Evolutionary conservation across 2,888 invertebrate species (phyloP).

Genomic region (Galerucella nymphaeae): DNA sequence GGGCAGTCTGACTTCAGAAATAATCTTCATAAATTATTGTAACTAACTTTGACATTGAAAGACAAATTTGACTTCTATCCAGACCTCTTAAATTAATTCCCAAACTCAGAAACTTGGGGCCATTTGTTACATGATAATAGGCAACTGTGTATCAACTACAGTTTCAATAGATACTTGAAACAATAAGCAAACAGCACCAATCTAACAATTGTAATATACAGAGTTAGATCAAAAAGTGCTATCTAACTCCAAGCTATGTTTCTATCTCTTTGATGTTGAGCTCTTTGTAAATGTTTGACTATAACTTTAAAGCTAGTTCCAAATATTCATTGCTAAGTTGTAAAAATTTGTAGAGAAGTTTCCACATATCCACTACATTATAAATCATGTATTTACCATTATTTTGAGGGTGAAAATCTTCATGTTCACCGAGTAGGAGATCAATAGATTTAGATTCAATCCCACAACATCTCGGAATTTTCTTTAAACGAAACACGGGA

Average conservation of each 20-base stretch:
- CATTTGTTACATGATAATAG: background rate
- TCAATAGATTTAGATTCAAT: background rate
- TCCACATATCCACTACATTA: background rate
- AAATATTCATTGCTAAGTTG: too few relatives aligned
- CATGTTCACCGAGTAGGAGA: background rate
- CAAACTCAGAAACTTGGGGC: background rate
- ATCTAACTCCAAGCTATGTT: too few relatives aligned
- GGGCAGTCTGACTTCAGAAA: constrained; percentile 32
- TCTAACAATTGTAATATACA: background rate
- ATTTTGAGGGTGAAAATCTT: constrained; percentile 1
- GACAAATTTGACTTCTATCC: constrained; percentile 37
- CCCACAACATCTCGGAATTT: constrained; percentile 4
- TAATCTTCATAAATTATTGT: constrained; percentile 38
- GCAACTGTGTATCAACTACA: background rate
- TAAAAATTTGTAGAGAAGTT: too few relatives aligned
- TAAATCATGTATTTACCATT: background rate
- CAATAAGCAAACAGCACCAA: background rate
- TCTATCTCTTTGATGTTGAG: too few relatives aligned
- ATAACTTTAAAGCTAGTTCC: too few relatives aligned
- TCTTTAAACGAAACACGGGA: background rate
- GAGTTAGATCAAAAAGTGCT: too few relatives aligned
- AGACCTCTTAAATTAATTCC: background rate
- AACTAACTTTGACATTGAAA: constrained; percentile 38
- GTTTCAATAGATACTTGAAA: background rate
- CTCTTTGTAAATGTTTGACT: too few relatives aligned